Evolutionary conservation across 2,113 vertebrate genomes (phyloP).

Genomic region (Eurystomus gularis): DNA sequence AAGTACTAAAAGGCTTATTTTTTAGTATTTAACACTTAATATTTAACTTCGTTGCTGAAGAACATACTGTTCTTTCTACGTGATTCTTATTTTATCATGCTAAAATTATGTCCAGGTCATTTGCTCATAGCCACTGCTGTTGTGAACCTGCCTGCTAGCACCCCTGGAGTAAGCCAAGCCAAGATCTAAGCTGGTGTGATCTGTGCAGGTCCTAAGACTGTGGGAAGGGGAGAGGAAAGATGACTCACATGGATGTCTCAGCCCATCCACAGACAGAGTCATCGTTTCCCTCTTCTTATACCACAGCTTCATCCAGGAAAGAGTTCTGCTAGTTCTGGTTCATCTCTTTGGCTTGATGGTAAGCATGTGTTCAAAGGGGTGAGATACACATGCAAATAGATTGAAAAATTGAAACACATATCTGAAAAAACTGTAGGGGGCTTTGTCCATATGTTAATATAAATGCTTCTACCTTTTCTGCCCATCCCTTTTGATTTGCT

Average conservation of each 20-base stretch:
- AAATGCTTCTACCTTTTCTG: background rate
- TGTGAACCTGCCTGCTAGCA: too few relatives aligned
- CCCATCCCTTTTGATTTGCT: background rate
- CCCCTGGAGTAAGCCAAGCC: background rate
- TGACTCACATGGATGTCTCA: rapidly evolving
- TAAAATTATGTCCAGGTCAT: background rate
- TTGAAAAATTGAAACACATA: background rate
- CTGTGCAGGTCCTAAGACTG: background rate
- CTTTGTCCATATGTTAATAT: background rate
- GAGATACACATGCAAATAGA: background rate
- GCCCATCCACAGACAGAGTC: background rate
- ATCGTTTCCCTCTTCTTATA: background rate
- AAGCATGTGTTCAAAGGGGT: background rate
- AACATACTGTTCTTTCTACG: background rate
- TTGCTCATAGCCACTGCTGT: background rate
- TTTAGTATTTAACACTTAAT: background rate
- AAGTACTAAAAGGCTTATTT: background rate
- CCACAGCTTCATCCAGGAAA: background rate
- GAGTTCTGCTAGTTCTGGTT: background rate
- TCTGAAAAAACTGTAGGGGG: background rate
- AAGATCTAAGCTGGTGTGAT: background rate
- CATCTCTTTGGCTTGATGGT: background rate
- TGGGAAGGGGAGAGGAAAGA: background rate
- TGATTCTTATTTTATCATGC: background rate
- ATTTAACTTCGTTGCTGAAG: background rate